phyloP scores from a whole-genome alignment of 2,113 vertebrate genomes.

The Elaphurus davidianus region DNA sequence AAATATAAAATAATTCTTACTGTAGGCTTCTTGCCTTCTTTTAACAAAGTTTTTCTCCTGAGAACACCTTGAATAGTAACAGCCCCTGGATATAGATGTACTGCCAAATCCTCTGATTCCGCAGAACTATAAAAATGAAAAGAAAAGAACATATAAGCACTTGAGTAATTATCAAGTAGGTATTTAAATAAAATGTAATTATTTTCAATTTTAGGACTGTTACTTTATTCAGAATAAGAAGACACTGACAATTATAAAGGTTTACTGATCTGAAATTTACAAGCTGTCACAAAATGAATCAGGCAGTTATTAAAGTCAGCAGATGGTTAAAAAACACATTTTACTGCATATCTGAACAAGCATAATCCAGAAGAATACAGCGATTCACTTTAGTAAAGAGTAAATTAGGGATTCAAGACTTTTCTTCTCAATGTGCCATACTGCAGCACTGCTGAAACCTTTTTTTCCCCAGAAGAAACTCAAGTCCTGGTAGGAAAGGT shows the following conservation, averaged over 20 bases:
- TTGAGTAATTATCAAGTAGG: conserved; percentile 32
- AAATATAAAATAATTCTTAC: conserved; percentile 82
- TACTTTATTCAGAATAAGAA: conserved; percentile 62
- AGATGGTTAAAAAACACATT: conserved; percentile 63
- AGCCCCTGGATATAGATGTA: conserved; percentile 96
- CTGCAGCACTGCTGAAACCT: conserved; percentile 31
- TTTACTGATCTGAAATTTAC: conserved; percentile 67
- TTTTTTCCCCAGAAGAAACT: conserved; percentile 59
- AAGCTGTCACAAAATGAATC: conserved; percentile 69
- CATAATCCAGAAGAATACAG: conserved; percentile 64
- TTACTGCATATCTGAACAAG: conserved; percentile 42
- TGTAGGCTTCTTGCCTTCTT: conserved; percentile 99
- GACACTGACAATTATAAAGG: conserved; percentile 56
- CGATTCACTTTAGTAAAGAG: conserved; percentile 56
- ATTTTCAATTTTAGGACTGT: conserved; percentile 63
- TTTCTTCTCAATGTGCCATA: conserved; percentile 47
- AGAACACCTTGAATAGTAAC: conserved; percentile 97
- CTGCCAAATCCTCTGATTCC: conserved; percentile 96
- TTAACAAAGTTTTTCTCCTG: conserved; percentile 95
- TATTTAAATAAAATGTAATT: conserved; percentile 64
- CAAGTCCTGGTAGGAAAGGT: conserved; percentile 66
- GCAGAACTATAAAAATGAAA: conserved; percentile 88
- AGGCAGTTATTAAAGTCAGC: conserved; percentile 72
- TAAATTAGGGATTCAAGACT: conserved; percentile 8
- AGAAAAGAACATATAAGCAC: conserved; percentile 27